phyloP scores from a whole-genome alignment of 2,797 vertebrate species.

The Pempheris klunzingeri region DNA sequence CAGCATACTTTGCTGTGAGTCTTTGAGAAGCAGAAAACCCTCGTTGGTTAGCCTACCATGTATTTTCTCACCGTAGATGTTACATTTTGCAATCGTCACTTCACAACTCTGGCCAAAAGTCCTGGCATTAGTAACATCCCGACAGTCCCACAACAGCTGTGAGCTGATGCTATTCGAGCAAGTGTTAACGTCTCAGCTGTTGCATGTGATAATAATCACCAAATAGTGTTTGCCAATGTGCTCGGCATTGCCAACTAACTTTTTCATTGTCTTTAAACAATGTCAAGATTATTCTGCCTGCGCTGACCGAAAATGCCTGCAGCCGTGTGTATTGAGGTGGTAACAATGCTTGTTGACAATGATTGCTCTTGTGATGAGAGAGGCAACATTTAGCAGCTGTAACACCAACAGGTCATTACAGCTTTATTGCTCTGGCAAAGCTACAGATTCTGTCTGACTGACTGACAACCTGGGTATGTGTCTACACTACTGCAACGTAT shows the following conservation, averaged over 20 bases:
- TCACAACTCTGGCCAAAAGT: slow-evolving; percentile 8
- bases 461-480: background rate
- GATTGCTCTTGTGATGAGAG: slow-evolving; percentile 42
- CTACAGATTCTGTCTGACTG: background rate
- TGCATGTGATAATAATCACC: slow-evolving; percentile 50
- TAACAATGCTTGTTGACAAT: slow-evolving; percentile 9
- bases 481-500: background rate
- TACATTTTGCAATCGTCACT: slow-evolving; percentile 3
- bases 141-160: slow-evolving; percentile 44
- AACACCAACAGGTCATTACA: slow-evolving; percentile 39
- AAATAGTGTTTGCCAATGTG: slow-evolving; percentile 55
- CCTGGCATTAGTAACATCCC: slow-evolving; percentile 28
- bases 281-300: slow-evolving; percentile 44
- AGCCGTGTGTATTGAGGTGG: slow-evolving; percentile 25
- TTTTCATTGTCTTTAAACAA: slow-evolving; percentile 57
- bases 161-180: slow-evolving; percentile 37
- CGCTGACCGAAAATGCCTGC: slow-evolving; percentile 12
- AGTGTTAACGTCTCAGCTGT: slow-evolving; percentile 61
- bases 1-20: too few species aligned
- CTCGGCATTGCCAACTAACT: slow-evolving; percentile 43
- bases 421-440: slow-evolving; percentile 51
- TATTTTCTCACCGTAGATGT: background rate
- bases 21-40: background rate
- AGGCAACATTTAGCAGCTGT: slow-evolving; percentile 46
- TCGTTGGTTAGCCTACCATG: background rate